Evolutionary conservation across 2,888 invertebrate species (phyloP).

Genomic region (Hyles lineata): DNA sequence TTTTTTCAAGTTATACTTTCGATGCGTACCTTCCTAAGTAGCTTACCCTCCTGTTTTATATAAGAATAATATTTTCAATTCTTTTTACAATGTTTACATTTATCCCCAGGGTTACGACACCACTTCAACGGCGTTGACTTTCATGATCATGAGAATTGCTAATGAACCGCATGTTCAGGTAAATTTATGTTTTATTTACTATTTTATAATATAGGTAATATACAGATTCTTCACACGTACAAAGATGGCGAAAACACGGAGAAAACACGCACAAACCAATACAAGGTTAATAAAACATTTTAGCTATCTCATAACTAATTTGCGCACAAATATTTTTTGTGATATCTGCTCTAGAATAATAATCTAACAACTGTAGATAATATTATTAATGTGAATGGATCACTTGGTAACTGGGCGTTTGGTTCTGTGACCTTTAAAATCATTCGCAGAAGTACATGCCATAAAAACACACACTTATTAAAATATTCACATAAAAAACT

Average conservation of each 20-base stretch:
- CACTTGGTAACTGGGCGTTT: background rate
- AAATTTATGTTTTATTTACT: constrained; percentile 27
- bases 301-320: too few relatives aligned
- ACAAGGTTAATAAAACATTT: too few relatives aligned
- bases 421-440: background rate
- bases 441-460: background rate
- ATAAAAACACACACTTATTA: background rate
- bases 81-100: constrained; percentile 10
- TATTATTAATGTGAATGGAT: background rate
- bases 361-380: background rate
- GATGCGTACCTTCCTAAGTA: too few relatives aligned
- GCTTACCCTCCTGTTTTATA: too few relatives aligned
- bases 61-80: background rate
- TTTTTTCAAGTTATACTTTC: background rate
- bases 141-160: constrained; percentile 70
- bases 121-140: constrained; percentile 64
- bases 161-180: constrained; percentile 75
- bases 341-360: too few relatives aligned
- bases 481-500: background rate
- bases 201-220: too few relatives aligned
- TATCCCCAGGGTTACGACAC: constrained; percentile 76
- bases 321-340: too few relatives aligned
- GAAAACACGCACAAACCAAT: too few relatives aligned
- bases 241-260: too few relatives aligned
- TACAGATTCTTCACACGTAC: too few relatives aligned